phyloP scores from a whole-genome alignment of 64 coral and sea anemone genomes.

The Stichodactyla helianthus region DNA sequence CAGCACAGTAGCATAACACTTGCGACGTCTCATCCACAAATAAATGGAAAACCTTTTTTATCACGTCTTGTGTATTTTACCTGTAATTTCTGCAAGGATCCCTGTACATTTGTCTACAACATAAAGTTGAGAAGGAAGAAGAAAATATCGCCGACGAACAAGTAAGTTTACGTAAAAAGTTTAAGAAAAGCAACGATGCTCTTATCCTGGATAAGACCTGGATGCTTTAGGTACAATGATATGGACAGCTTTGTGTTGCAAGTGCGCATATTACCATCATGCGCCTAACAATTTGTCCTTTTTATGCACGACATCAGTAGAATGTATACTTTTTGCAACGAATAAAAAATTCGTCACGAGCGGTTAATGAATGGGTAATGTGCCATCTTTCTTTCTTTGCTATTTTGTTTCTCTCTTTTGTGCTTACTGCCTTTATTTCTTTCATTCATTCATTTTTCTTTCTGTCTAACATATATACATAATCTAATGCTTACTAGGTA shows the following conservation, averaged over 20 bases:
- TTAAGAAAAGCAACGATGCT: too few species aligned
- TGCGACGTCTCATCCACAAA: too few species aligned
- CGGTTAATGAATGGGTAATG: background rate
- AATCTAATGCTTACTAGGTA: background rate
- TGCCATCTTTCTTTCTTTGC: background rate
- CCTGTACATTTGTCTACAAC: slow-evolving; percentile 51
- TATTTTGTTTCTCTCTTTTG: background rate
- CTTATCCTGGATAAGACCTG: too few species aligned
- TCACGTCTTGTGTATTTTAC: background rate
- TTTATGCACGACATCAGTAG: too few species aligned
- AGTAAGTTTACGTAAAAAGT: background rate
- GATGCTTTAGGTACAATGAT: too few species aligned
- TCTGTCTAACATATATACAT: background rate
- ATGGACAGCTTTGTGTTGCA: too few species aligned
- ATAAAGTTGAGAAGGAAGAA: slow-evolving; percentile 17
- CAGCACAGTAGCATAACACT: too few species aligned
- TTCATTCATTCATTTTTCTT: background rate
- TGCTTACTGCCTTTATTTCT: background rate
- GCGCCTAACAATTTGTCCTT: too few species aligned
- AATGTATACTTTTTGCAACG: too few species aligned
- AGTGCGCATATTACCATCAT: too few species aligned
- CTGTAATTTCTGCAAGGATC: slow-evolving; percentile 6
- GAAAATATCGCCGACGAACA: background rate
- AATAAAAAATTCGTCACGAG: too few species aligned
- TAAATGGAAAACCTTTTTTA: too few species aligned